Base-by-base conservation (phyloP, 1,140 invertebrate species). In the Gryllus bimaculatus region DNA sequence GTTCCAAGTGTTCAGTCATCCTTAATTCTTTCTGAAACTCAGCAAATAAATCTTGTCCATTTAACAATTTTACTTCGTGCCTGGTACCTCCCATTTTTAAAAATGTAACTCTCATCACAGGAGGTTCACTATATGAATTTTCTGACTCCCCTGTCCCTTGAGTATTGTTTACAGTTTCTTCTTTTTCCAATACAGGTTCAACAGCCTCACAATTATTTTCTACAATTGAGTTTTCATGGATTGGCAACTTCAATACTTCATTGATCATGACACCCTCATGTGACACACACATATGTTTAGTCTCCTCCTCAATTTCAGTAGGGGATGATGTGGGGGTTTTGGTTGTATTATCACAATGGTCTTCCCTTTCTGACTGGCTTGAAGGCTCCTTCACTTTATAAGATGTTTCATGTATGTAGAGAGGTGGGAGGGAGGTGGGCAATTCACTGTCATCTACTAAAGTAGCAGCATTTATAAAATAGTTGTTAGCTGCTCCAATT, bases 401-500 rank as follows among this genome's bases (percentile, higher is more conserved):
- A 77, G 20, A 20, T 49, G 47, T 47, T 21, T 77, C 47, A 20
- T 77, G 47, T n/a, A 48, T 48, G 7, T n/a, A 7, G 48, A 20
- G 15, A 8, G 47, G 6, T 18, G 76, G 48, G 20, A 48, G 76
- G 13, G 79, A 79, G 20, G 80, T 48, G 78, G 76, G 76, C 18
- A 78, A 15, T 48, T 81, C 81, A 74, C 20, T 79, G 15, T 81
- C 81, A 77, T 81, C 81, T 15, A 79, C 47, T 47, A 81, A 76
- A 48, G 54, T 48, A 21, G 81, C 79, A 39, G 81, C 81, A 78
- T 81, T 79, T 18, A 81, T 81, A 73, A 81, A 81, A 78, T 79
- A 81, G 78, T 81, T 80, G 20, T 79, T 73, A 13, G 78, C n/a
- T 21, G 73, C 48, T 49, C 26, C n/a, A 77, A 47, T 15, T 77